Conservation (phyloP, 2,113 vertebrate species). For the Murina feae region DNA sequence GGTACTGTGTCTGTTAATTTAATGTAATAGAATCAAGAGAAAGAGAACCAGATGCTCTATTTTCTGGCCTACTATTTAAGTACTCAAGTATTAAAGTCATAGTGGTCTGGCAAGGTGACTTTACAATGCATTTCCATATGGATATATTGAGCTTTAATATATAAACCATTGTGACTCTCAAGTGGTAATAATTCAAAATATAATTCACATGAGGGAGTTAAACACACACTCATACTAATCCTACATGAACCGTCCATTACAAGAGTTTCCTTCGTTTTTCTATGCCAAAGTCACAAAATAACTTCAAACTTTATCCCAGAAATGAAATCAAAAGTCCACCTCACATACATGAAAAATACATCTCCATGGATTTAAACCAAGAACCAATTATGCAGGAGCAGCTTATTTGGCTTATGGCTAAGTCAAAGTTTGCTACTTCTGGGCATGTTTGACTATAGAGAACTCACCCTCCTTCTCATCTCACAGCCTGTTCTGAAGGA, state of each 20-base stretch:
- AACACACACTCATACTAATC: conserved; percentile 38
- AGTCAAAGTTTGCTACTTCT: conserved; percentile 74
- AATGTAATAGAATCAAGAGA: neutral
- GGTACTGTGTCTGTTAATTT: neutral
- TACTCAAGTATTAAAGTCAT: neutral
- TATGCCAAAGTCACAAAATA: conserved; percentile 68
- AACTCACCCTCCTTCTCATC: conserved; percentile 69
- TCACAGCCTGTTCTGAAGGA: conserved; percentile 61
- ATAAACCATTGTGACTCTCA: conserved; percentile 31
- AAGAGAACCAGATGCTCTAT: neutral
- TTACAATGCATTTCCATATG: conserved; percentile 8
- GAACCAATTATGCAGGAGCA: conserved; percentile 66
- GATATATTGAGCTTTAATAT: neutral
- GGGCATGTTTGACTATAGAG: conserved; percentile 72
- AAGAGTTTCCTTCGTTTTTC: conserved; percentile 55
- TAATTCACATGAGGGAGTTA: conserved; percentile 12
- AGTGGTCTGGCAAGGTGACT: neutral
- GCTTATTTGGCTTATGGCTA: conserved; percentile 65
- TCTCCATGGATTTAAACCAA: conserved; percentile 68
- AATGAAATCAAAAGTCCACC: conserved; percentile 70
- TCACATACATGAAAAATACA: conserved; percentile 58
- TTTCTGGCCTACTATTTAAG: neutral
- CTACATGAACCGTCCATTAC: conserved; percentile 9
- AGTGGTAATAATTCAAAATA: conserved; percentile 32
- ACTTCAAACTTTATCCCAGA: conserved; percentile 64